Evolutionary conservation across 2,888 invertebrate genomes (phyloP), one percentile per base, ranked within the genome.

Genomic region (Euspilapteryx auroguttella): DNA sequence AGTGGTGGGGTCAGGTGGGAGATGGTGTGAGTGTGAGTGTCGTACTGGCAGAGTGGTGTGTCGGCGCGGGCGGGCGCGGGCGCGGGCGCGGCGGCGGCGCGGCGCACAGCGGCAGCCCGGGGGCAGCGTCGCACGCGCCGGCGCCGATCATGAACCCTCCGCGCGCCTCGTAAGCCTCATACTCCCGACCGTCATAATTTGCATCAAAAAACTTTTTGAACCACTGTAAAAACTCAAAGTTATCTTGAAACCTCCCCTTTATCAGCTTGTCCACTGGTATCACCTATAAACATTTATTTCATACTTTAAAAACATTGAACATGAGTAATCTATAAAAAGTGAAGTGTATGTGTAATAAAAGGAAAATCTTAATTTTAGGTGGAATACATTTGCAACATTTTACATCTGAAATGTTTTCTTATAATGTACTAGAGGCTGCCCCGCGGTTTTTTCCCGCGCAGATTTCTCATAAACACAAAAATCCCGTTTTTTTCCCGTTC

Each of bases 201-300:
- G 98, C 97, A 79, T 99, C 99, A 76, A 98, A 99, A 80, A 99
- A 98, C 75, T 97, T 97, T 85, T 99, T 99, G 82, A 99, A 99
- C 99, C 99, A 99, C 82, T 99, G 99, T 50, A 99, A 88, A 81
- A 99, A 99, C 80, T 99, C 99, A 84, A 99, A 99, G 82, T 99
- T 99, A 80, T 99, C 99, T 85, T 99, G 99, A 79, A 99, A 99
- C 57, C 96, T 87, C 56, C 95, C 98, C 78, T 98, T 98, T 66
- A 98, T 94, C 79, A 99, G 85, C 79, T 90, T 94, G 79, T 99
- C 98, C 77, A 99, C 96, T 42, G 97, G 95, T 75, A 99, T 95
- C 59, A 97, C 94, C 97, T 98, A 84, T 44, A 71, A 73, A 43
- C 17, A 21, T 17, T 6, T n/a, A n/a, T n/a, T n/a, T n/a, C n/a